phyloP scores from a whole-genome alignment of 1,140 invertebrate species.

The Drosophila albomicans region DNA sequence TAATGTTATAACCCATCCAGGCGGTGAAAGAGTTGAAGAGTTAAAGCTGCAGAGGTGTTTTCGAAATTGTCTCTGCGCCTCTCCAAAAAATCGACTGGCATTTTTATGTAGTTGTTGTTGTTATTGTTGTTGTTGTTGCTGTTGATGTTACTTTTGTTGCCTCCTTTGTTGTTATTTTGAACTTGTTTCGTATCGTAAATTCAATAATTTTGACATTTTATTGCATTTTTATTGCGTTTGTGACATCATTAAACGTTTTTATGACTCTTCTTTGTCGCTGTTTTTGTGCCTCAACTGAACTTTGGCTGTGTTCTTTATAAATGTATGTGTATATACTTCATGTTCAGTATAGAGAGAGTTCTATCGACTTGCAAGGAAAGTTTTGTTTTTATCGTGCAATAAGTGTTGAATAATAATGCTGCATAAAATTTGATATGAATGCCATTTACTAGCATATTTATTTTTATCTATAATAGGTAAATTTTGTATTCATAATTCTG shows the following conservation, averaged over 20 bases:
- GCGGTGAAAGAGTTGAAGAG: conserved; percentile 65
- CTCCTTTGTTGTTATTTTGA: conserved; percentile 64
- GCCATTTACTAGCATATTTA: not conserved
- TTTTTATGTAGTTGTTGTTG: conserved; percentile 46
- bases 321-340: conserved; percentile 9
- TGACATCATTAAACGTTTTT: conserved; percentile 85
- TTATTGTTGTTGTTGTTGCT: conserved; percentile 38
- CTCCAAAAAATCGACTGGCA: conserved; percentile 13
- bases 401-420: not conserved
- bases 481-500: no score
- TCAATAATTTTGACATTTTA: conserved; percentile 85
- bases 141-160: conserved; percentile 42
- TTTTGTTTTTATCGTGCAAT: not conserved
- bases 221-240: conserved; percentile 84
- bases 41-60: conserved; percentile 65
- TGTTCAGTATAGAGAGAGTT: conserved; percentile 19
- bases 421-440: not conserved
- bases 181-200: conserved; percentile 84
- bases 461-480: no score
- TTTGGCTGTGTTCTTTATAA: conserved; percentile 55
- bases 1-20: conserved; percentile 70
- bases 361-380: not conserved
- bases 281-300: conserved; percentile 64
- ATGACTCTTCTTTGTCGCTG: conserved; percentile 82
- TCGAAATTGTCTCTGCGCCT: conserved; percentile 31